A percentile compares a stretch with the other conserved stretches of the same genome.
Conservation (phyloP, 2,888 invertebrate species). For the Sclerodermus sp. region DNA sequence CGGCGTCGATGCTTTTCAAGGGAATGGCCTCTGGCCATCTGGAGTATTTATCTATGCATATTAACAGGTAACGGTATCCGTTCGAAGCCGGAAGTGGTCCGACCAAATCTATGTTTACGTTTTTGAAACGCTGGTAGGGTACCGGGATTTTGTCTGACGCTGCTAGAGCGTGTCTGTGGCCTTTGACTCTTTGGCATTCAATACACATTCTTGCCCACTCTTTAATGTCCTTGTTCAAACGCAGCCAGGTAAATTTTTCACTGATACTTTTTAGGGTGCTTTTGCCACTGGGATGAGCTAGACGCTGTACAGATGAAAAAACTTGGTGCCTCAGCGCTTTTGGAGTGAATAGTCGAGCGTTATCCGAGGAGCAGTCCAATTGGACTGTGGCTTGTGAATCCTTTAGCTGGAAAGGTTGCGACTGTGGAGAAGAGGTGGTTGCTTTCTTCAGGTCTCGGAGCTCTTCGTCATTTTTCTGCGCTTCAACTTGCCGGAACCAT, state of each 20-base stretch:
- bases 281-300: too few species aligned
- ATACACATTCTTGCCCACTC: constrained; percentile 34
- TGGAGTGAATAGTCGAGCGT: too few species aligned
- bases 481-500: too few species aligned
- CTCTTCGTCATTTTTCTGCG: background rate
- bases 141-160: constrained; percentile 24
- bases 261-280: constrained; percentile 6
- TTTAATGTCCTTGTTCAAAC: constrained; percentile 27
- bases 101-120: constrained; percentile 56
- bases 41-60: constrained; percentile 37
- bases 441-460: background rate
- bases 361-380: too few species aligned
- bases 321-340: too few species aligned
- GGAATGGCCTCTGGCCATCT: constrained; percentile 24
- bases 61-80: constrained; percentile 44
- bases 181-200: constrained; percentile 38
- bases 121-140: constrained; percentile 43
- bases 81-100: constrained; percentile 46
- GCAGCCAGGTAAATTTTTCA: constrained; percentile 29
- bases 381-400: too few species aligned
- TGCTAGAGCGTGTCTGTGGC: constrained; percentile 29
- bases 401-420: too few species aligned
- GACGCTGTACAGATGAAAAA: too few species aligned
- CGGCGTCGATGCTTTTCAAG: constrained; percentile 9
- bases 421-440: too few species aligned